Evolutionary conservation across 2,113 vertebrate genomes (phyloP), one percentile per base, ranked within the genome.

Genomic region (Atractosteus spatula): DNA sequence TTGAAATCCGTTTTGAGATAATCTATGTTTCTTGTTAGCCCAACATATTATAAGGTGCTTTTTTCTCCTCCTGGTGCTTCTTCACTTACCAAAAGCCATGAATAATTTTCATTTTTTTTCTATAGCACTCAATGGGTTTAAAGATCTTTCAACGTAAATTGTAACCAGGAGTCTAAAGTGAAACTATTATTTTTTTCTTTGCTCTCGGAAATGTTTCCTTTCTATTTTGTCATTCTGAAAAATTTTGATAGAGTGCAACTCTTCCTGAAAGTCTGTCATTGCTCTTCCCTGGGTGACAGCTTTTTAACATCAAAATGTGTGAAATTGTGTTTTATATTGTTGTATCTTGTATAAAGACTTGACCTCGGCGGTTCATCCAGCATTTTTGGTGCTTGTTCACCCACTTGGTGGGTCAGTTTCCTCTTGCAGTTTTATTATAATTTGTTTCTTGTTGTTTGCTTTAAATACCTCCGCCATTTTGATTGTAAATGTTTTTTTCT

Each of bases 201-300:
- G 55, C 56, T 69, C 43, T 77, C 73, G 73, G 69, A 77, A 82
- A 79, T 77, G 69, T 76, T 79, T 77, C 75, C 70, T 79, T 73
- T 72, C 64, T 74, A 59, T 69, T 71, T 41, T 8, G 51, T 61
- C 62, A 54, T 16, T 45, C 62, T 65, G 45, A 57, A 51, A 63
- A 70, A 69, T 13, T 73, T 65, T 71, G 54, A 69, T 76, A 65
- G 69, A 42, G 74, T 43, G 29, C 12, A 74, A 75, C 73, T 77
- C 77, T 81, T 74, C 77, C 80, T 79, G 54, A 54, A 71, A 66
- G 61, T 12, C 45, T 29, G 47, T 69, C 11, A 54, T 43, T 8
- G 8, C 55, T 47, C 62, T 57, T 17, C 70, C 16, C 16, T 62
- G 47, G 63, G 41, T 55, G 51, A 65, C 64, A 67, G 41, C 41